Evolutionary conservation across 2,113 vertebrate species (phyloP), one percentile per base, ranked within the genome.

Genomic region (Bambusicola thoracicus): DNA sequence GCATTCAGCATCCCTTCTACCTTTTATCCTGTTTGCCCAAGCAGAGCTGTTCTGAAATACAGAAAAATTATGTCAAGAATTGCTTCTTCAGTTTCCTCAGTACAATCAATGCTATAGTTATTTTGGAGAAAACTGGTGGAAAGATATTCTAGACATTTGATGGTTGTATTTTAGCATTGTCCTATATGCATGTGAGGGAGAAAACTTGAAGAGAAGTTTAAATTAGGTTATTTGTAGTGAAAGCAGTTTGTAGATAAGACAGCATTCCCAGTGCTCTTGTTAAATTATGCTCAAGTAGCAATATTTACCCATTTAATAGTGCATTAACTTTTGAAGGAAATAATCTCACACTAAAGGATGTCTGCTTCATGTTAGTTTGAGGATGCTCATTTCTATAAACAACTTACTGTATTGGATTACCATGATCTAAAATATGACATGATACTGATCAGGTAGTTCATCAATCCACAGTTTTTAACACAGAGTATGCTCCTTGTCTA

Each of bases 21-120:
- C 51, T 92, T 94, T 80, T 48, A 84, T 21, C 32, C 29, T 59
- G 87, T 94, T 56, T 79, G 38, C 48, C 87, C 8, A 89, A 87
- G 78, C 38, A 78, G 15, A 89, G 38, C 34, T 22, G 32, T 85
- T 89, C 84, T 66, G 49, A 96, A 77, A n/a, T 5, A 81, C 10
- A 76, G 81, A 13, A 25, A 90, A 76, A 32, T 55, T 66, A 41
- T 74, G 30, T 44, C 65, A 87, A 0, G 1, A 2, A 58, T 69
- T 43, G 7, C 8, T 53, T 69, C 82, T 88, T 66, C 41, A 67
- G n/a, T 8, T 62, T 11, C 27, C 62, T 46, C 78, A 63, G 10
- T 49, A 72, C 32, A 44, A 73, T 70, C 4, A 53, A 82, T 76
- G 21, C 10, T 49, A 16, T 11, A 67, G 49, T 49, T 90, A 67